Evolutionary conservation across 2,113 vertebrate species (phyloP).

Genomic region (Oceanites oceanicus): DNA sequence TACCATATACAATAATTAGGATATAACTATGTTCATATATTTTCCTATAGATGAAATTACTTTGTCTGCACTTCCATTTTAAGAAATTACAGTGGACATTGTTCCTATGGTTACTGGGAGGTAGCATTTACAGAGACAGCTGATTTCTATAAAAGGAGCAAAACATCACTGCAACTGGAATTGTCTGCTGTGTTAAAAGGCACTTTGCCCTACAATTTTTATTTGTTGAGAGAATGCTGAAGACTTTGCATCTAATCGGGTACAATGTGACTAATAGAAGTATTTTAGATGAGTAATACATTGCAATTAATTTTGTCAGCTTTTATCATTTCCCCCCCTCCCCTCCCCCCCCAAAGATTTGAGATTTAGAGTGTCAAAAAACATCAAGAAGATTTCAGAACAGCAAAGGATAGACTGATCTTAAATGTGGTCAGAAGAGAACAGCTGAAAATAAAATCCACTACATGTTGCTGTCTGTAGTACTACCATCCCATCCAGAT

Average conservation of each 20-base stretch:
- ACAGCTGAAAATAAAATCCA: slow-evolving; percentile 16
- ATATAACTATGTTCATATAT: slow-evolving; percentile 58
- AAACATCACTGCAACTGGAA: slow-evolving; percentile 28
- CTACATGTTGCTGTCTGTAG: neutral
- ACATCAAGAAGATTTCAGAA: slow-evolving; percentile 17
- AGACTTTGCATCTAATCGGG: neutral
- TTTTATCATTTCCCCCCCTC: neutral
- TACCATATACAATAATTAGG: slow-evolving; percentile 66
- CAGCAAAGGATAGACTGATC: neutral
- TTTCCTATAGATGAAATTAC: slow-evolving; percentile 50
- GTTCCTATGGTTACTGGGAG: slow-evolving; percentile 73
- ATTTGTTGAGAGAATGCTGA: neutral
- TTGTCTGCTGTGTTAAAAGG: slow-evolving; percentile 4
- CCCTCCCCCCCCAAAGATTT: neutral
- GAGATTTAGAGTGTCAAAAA: slow-evolving; percentile 37
- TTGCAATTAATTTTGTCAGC: slow-evolving; percentile 55
- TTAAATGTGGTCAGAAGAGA: slow-evolving; percentile 11
- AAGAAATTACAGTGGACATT: slow-evolving; percentile 52
- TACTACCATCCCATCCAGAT: neutral
- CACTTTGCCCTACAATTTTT: slow-evolving; percentile 9
- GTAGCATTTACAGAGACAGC: neutral
- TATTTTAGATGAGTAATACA: slow-evolving; percentile 6
- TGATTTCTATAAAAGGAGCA: slow-evolving; percentile 33
- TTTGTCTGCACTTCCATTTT: slow-evolving; percentile 56
- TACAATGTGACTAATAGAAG: slow-evolving; percentile 48